phyloP scores from a whole-genome alignment of 2,888 invertebrate genomes.

The Amiota minor region DNA sequence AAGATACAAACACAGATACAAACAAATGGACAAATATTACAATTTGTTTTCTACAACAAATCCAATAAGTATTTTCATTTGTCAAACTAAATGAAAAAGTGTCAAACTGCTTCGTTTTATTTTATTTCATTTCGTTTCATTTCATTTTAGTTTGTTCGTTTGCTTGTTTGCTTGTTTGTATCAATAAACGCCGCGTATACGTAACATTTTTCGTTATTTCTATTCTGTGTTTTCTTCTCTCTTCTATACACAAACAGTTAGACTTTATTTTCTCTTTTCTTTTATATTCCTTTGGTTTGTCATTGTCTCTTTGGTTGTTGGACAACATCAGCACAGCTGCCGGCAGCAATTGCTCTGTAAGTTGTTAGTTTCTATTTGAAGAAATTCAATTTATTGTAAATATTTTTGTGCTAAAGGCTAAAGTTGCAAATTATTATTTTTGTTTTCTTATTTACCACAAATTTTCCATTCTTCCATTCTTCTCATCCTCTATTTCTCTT shows the following conservation, averaged over 20 bases:
- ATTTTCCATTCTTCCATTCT: too few species aligned
- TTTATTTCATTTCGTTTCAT: slow-evolving; percentile 1
- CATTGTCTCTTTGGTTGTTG: slow-evolving; percentile 1
- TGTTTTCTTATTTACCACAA: slow-evolving; percentile 23
- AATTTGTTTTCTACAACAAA: slow-evolving; percentile 36
- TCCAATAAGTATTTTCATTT: slow-evolving; percentile 54
- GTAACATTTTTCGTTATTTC: slow-evolving; percentile 40
- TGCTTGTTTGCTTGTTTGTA: not conserved
- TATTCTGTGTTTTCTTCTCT: slow-evolving; percentile 20
- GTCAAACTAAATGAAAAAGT: slow-evolving; percentile 43
- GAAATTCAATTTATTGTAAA: slow-evolving; percentile 56
- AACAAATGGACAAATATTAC: not conserved
- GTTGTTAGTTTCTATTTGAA: slow-evolving; percentile 33
- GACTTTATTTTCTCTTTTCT: not conserved
- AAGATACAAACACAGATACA: not conserved
- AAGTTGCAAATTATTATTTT: slow-evolving; percentile 55
- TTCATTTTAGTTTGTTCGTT: not conserved
- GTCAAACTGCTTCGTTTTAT: slow-evolving; percentile 27
- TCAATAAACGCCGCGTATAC: slow-evolving; percentile 41
- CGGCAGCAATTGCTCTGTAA: slow-evolving; percentile 17
- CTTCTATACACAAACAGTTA: not conserved
- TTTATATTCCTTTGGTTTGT: not conserved
- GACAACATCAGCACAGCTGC: too few species aligned
- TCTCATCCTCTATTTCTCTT: too few species aligned
- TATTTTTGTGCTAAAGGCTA: slow-evolving; percentile 55